Evolutionary conservation across 1,140 invertebrate genomes (phyloP), one percentile per base, ranked within the genome.

Genomic region (Drosophila miranda): DNA sequence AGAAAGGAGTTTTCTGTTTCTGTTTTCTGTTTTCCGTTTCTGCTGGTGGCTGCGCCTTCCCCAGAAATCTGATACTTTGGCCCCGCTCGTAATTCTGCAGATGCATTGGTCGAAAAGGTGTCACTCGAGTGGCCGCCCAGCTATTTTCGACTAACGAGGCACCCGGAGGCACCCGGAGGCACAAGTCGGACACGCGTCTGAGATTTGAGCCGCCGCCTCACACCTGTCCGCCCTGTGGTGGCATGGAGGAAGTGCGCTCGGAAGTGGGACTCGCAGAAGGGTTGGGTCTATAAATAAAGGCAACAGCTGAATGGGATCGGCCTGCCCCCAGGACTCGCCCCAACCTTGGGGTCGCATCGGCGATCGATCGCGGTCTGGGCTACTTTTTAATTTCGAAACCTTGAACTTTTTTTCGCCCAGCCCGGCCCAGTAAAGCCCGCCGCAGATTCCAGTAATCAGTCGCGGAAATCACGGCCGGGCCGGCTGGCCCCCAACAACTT

Each of bases 351-450:
- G 62, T 42, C 38, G 49, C 70, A 73, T 73, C 69, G 53, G 46
- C 55, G 45, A 62, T 44, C 45, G 46, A 73, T 73, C 52, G 69
- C 34, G 49, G 23, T 48, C 51, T 84, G 78, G 59, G 82, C 82
- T 75, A 86, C 81, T 86, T 86, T 87, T 86, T 86, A 86, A 86
- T 81, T 86, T 81, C 44, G 58, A 56, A 87, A 81, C 81, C 81
- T 86, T 86, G 81, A 86, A 86, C 82, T 86, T 81, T 86, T 81
- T 84, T 83, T 67, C 38, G 50, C 38, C 41, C 38, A 46, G 21
- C 44, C 19, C 19, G 19, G 16, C 16, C 16, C 16, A 68, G 75
- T 77, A 78, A 78, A 73, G 67, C 42, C 73, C 54, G 48, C 43
- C 75, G 80, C 72, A 84, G 78, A 84, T 80, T 75, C 71, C 61